Percentiles rank a stretch among this genome's conserved stretches.
phyloP scores from a whole-genome alignment of 2,888 invertebrate genomes.

The Ecliptopera silaceata region DNA sequence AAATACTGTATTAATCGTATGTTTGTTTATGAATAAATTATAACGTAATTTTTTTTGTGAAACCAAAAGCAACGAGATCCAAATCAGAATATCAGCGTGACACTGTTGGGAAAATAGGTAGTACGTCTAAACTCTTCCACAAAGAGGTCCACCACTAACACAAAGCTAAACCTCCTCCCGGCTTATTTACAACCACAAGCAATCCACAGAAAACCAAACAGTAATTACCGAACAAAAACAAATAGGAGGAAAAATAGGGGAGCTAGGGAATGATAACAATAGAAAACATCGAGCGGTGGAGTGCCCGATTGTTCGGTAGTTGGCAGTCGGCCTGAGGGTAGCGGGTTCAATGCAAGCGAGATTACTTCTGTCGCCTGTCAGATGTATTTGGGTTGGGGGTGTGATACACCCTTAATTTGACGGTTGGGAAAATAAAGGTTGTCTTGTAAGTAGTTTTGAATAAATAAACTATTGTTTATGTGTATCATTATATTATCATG shows the following conservation, averaged over 20 bases:
- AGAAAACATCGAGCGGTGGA: conserved; percentile 61
- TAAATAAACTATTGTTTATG: neutral
- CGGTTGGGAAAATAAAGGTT: conserved; percentile 27
- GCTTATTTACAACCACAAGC: conserved; percentile 65
- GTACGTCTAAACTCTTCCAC: no score
- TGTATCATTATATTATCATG: no score
- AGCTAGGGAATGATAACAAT: conserved; percentile 56
- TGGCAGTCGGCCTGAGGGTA: conserved; percentile 50
- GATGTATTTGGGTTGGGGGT: conserved; percentile 37
- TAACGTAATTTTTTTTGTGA: no score
- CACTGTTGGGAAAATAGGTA: no score
- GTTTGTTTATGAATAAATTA: no score
- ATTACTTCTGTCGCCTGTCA: conserved; percentile 71
- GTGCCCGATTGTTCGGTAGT: conserved; percentile 47
- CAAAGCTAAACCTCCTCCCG: neutral
- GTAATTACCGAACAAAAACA: conserved; percentile 80
- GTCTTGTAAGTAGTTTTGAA: conserved; percentile 9
- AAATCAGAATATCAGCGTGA: no score
- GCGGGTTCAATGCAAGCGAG: conserved; percentile 67
- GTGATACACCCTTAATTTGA: conserved; percentile 33
- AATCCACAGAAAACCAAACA: conserved; percentile 78
- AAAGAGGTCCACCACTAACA: neutral
- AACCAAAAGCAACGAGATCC: no score
- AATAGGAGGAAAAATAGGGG: conserved; percentile 78
- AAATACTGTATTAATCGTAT: no score